Evolutionary conservation across 2,797 vertebrate species (phyloP).

Genomic region (Triplophysa yarkandensis): DNA sequence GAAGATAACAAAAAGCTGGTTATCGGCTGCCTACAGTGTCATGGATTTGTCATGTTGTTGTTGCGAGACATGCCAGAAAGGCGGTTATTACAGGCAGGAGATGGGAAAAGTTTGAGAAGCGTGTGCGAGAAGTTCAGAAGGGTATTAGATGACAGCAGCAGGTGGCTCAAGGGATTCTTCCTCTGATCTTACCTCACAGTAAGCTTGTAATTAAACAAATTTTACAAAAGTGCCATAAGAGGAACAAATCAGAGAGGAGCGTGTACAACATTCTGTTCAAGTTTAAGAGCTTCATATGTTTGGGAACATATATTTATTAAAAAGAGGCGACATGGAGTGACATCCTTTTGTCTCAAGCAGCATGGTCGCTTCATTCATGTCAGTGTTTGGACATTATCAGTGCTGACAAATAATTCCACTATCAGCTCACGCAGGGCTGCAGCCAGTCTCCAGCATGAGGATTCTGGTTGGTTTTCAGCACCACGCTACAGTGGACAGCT

Average conservation of each 20-base stretch:
- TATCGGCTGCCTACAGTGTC: slow-evolving; percentile 41
- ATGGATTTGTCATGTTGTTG: slow-evolving; percentile 39
- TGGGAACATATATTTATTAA: slow-evolving; percentile 30
- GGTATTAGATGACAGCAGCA: slow-evolving; percentile 50
- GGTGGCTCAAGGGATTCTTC: slow-evolving; percentile 45
- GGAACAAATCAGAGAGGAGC: slow-evolving; percentile 14
- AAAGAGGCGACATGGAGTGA: slow-evolving; percentile 23
- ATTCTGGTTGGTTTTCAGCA: slow-evolving; percentile 28
- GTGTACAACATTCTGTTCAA: slow-evolving; percentile 12
- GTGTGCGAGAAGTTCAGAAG: slow-evolving; percentile 45
- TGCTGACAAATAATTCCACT: slow-evolving; percentile 17
- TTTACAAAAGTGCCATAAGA: slow-evolving; percentile 40
- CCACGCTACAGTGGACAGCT: slow-evolving; percentile 25
- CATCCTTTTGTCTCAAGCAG: slow-evolving; percentile 44
- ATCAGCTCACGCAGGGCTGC: slow-evolving; percentile 8
- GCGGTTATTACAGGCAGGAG: slow-evolving; percentile 41
- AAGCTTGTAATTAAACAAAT: slow-evolving; percentile 58
- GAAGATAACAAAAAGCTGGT: slow-evolving; percentile 44
- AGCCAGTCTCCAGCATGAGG: slow-evolving; percentile 21
- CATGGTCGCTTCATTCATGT: slow-evolving; percentile 40
- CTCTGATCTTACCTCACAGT: slow-evolving; percentile 54
- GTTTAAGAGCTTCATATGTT: slow-evolving; percentile 46
- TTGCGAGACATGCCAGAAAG: slow-evolving; percentile 17
- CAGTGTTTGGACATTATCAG: slow-evolving; percentile 35
- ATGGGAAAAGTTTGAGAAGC: slow-evolving; percentile 34